These are phyloP conservation scores for Octopus bimaculoides DNA, from an alignment of 1,140 invertebrate species.

Conservation along the genomic window DNA sequence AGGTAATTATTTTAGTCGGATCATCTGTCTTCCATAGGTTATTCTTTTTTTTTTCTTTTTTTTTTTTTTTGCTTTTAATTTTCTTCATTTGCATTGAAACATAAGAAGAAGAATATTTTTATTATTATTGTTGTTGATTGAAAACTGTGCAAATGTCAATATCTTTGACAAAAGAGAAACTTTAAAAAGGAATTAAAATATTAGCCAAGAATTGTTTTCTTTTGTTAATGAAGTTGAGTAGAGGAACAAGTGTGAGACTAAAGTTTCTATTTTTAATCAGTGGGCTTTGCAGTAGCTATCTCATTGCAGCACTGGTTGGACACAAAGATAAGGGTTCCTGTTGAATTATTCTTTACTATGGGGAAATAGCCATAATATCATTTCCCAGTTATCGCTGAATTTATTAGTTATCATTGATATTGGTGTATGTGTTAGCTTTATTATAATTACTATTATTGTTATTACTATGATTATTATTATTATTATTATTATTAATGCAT, in stretches of 20 bases:
- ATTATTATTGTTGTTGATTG: no score
- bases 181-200: not conserved
- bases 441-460: not conserved
- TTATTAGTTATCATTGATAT: not conserved
- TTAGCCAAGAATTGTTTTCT: not conserved
- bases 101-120: not conserved
- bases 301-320: no score
- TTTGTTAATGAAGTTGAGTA: not conserved
- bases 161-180: not conserved
- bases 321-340: not conserved
- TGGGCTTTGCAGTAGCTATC: not conserved
- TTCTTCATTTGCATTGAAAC: not conserved
- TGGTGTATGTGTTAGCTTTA: not conserved
- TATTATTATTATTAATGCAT: no score
- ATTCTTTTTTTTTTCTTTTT: not conserved
- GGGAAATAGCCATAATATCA: not conserved
- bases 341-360: not conserved
- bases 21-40: not conserved
- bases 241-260: not conserved
- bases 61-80: not conserved
- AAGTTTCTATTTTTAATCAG: not conserved
- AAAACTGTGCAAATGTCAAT: no score
- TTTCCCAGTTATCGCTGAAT: not conserved
- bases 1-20: not conserved
- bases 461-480: no score